Base-by-base conservation (phyloP, 2,888 invertebrate species). In the Scrobipalpa costella region DNA sequence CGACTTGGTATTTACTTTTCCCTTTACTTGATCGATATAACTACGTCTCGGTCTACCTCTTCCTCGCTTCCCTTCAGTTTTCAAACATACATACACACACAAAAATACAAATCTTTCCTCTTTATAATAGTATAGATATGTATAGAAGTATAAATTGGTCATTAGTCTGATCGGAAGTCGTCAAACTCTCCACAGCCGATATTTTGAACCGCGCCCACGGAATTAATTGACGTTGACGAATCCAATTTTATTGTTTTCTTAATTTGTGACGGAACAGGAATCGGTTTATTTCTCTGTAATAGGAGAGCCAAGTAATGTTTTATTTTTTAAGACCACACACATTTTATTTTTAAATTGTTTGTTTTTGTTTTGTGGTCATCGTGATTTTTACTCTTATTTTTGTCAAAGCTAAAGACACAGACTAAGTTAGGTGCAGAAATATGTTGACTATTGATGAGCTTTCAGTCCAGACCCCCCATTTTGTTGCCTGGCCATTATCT, bases 151-250 rank as follows among this genome's bases (percentile, higher is more conserved):
- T n/a, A n/a, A 55, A 55, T 55, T 50, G 52, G 36, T 61, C 61
- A 21, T 61, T 49, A n/a, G 52, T 38, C 40, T 15, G 61, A 63
- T 77, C 73, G 78, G 75, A 77, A 74, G 73, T 74, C 71, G 69
- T 74, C 70, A 73, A 74, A 69, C 69, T 72, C 71, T 71, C 73
- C 70, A 67, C 69, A 64, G 67, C 68, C 64, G 66, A 38, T 67
- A 66, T 55, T 60, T 61, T 47, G 64, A 63, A 63, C 69, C 71
- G 70, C 68, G 70, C 73, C 70, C 66, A 58, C 61, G 44, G 66
- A 69, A 69, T 67, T 71, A 72, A 73, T 72, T 69, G 70, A 66
- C 67, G 67, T 68, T 72, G 69, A 69, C 69, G 69, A 68, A 59
- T 66, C 57, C 55, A 63, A 66, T 65, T 70, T 64, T 62, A 68